Conservation (phyloP, 2,888 invertebrate genomes). For the Papilio gigon region DNA sequence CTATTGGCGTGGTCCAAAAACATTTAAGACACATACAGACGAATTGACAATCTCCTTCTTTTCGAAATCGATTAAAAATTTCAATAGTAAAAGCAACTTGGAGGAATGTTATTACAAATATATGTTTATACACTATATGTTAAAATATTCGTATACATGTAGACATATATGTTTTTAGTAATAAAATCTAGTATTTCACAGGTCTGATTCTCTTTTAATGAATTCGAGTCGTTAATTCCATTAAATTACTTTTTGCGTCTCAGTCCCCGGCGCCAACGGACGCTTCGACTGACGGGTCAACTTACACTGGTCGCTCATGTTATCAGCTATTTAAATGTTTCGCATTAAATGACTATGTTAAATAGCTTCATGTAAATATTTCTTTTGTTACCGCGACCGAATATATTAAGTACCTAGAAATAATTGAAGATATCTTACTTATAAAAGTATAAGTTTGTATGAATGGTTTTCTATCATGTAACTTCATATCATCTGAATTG, state of each 20-base stretch:
- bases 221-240: conserved; percentile 62
- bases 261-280: conserved; percentile 53
- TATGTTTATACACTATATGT: not conserved
- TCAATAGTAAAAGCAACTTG: no score
- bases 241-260: conserved; percentile 68
- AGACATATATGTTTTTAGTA: conserved; percentile 41
- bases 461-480: no score
- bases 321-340: conserved; percentile 37
- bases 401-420: no score
- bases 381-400: conserved; percentile 21
- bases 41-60: no score
- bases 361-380: conserved; percentile 32
- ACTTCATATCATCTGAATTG: no score
- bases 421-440: no score
- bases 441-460: no score
- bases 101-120: not conserved
- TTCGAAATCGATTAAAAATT: no score
- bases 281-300: conserved; percentile 29
- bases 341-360: conserved; percentile 15
- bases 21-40: no score
- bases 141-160: not conserved
- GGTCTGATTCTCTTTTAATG: conserved; percentile 58
- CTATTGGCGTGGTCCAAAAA: no score
- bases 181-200: conserved; percentile 36
- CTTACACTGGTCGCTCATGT: conserved; percentile 40